Evolutionary conservation across 2,888 invertebrate species (phyloP).

Genomic region (Drosophila picticornis): DNA sequence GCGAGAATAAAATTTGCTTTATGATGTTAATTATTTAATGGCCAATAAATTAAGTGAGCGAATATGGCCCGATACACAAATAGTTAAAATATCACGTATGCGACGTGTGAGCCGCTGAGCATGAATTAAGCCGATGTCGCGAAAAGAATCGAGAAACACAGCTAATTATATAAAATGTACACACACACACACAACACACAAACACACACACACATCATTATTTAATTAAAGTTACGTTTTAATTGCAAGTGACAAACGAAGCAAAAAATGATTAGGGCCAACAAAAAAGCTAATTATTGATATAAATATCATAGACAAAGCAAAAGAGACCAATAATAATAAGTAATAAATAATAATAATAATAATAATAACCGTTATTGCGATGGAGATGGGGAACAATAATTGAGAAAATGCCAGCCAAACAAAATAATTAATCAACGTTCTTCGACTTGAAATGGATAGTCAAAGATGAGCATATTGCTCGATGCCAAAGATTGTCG

Average conservation of each 20-base stretch:
- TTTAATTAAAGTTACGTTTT: constrained; percentile 58
- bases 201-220: constrained; percentile 31
- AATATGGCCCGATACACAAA: constrained; percentile 4
- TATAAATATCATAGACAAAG: neutral
- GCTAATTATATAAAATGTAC: neutral
- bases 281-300: neutral
- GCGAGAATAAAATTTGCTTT: constrained; percentile 29
- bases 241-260: constrained; percentile 47
- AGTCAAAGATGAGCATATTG: neutral
- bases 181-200: neutral
- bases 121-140: neutral
- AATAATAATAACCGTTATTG: neutral
- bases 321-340: neutral
- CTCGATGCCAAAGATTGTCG: neutral
- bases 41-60: constrained; percentile 50
- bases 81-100: constrained; percentile 44
- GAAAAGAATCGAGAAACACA: constrained; percentile 15
- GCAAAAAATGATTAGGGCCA: constrained; percentile 30
- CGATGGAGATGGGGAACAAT: neutral
- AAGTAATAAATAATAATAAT: neutral
- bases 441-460: neutral
- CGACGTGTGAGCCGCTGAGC: constrained; percentile 22
- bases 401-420: neutral
- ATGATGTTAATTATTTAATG: constrained; percentile 66
- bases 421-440: neutral